Conservation (phyloP, 2,797 vertebrate species). For the Acanthornis magna region DNA sequence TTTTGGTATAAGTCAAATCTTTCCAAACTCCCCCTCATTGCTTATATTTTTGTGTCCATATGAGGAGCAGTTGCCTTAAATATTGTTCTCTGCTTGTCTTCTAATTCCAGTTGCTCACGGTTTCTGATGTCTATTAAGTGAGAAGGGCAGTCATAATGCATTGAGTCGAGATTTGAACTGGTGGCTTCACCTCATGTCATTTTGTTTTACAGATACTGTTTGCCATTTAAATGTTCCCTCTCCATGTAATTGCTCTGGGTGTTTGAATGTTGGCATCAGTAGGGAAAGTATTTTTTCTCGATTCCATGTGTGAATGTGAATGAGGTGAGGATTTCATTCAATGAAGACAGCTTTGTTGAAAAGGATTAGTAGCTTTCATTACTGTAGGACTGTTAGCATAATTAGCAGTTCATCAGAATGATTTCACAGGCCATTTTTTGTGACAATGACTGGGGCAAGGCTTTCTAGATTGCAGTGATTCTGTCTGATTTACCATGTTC, state of each 20-base stretch:
- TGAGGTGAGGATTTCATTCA: neutral
- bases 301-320: neutral
- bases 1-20: neutral
- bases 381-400: constrained; percentile 27
- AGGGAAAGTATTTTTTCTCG: neutral
- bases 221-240: constrained; percentile 15
- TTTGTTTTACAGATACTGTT: constrained; percentile 5
- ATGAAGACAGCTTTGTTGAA: neutral
- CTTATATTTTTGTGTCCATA: neutral
- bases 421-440: constrained; percentile 21
- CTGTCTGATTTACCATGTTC: constrained; percentile 33
- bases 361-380: constrained; percentile 41
- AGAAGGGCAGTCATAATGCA: constrained; percentile 33
- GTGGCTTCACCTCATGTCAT: neutral
- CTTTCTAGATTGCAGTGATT: constrained; percentile 22
- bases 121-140: constrained; percentile 27
- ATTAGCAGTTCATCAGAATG: constrained; percentile 39
- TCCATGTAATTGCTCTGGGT: neutral
- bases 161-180: neutral
- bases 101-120: neutral
- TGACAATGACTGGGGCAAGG: constrained; percentile 10
- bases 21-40: neutral
- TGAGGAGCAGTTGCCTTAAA: neutral
- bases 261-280: neutral
- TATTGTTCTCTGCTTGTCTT: neutral